Base-by-base conservation (phyloP, 2,797 vertebrate species). In the Cyclura pinguis region DNA sequence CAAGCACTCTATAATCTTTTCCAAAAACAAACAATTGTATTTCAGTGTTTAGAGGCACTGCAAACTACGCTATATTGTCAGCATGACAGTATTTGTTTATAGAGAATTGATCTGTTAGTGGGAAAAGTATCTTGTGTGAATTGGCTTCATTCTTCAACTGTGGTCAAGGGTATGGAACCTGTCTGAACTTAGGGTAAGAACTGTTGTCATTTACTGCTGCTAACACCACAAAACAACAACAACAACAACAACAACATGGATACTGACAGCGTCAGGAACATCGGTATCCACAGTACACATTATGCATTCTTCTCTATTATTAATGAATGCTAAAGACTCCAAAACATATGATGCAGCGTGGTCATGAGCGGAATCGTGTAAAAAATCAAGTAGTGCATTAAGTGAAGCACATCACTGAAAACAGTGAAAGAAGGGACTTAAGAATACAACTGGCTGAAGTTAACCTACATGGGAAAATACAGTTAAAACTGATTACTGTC, bases 141-240 rank as follows among this genome's bases (percentile, higher is more conserved):
- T 29, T 69, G 35, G 42, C 84, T 88, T 55, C 20, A 18, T 88
- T 87, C 85, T 85, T 12, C 20, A 80, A 50, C 29, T 69, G 67
- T 69, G 1, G 67, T 69, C 67, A 69, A 32, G 29, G 29, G 3
- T 29, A 69, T 69, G 8, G 67, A 69, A 32, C 32, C 3, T 32
- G 67, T 14, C 77, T 86, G 35, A 81, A 80, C 3, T n/a, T 22
- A 32, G 20, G 14, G 9, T 73, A 62, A 35, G 35, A 47, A 57
- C 55, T 50, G 64, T 69, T 57, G 9, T n/a, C 6, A 1, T 14
- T 80, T 38, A 24, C 1, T 9, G 38, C 35, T 69, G 12, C 59
- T 85, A 29, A 57, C 35, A 42, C 42, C 42, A 3, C 42, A 42
- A 42, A 42, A 80, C 6, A 27, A 80, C 76, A 69, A 50, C 64